Base-by-base conservation (phyloP, 2,888 invertebrate species). In the Drosophila fulvimacula region DNA sequence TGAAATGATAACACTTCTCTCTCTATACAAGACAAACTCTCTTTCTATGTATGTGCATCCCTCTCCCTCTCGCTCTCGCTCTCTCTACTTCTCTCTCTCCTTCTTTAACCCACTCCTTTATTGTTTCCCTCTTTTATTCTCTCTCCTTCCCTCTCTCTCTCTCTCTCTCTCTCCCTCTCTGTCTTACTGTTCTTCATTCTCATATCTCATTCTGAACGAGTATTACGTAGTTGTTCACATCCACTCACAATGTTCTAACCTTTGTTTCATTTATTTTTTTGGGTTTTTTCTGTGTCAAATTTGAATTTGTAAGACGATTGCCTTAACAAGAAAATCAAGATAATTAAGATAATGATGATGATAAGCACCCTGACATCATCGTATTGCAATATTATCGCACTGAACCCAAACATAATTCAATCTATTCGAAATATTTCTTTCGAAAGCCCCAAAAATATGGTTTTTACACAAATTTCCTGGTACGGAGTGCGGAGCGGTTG, bases 281-380 rank as follows among this genome's bases (percentile, higher is more conserved):
- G 17, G 21, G 53, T n/a, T 11, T 36, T 39, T 24, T 42, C n/a
- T 38, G 48, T 13, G 30, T 17, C 11, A 30, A 48, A 48, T 46
- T 30, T 30, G 46, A 46, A 10, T 46, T 17, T 11, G 10, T n/a
- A 46, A 46, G 46, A 39, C 17, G 39, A 46, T 10, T 27, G 10
- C 27, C 17, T 27, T 46, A 46, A 46, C 46, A 27, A 27, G 44
- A 24, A 15, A 56, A 34, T 52, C 38, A 21, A 15, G 19, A 15
- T 56, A 34, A 62, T 62, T 2, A 44, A 17, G 21, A 46, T 24
- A 24, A 68, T 68, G 46, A 39, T 68, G 53, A 39, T 17, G n/a
- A 44, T 51, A 44, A 55, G n/a, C 30, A 21, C 38, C 7, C 13
- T 32, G 34, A 46, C 27, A 58, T 21, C 59, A 69, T 49, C 24